Evolutionary conservation across 2,113 vertebrate species (phyloP).

Genomic region (Aegithalos caudatus): DNA sequence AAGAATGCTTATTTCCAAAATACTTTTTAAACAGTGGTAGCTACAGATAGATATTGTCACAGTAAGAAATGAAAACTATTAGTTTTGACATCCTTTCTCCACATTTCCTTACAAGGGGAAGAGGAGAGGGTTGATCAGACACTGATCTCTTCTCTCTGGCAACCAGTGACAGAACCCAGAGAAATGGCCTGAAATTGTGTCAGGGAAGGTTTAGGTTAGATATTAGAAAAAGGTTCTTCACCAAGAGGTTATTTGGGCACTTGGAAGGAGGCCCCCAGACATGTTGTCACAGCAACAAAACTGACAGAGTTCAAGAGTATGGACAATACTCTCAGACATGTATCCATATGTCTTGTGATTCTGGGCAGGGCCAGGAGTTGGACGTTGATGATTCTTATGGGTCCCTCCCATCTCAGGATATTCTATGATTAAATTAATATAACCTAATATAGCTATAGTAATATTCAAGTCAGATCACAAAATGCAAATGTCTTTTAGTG

Average conservation of each 20-base stretch:
- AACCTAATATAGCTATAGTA: background rate
- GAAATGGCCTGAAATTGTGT: background rate
- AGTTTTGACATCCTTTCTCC: background rate
- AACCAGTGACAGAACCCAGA: background rate
- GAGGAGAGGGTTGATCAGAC: background rate
- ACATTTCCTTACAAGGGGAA: background rate
- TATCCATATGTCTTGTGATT: background rate
- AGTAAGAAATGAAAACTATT: background rate
- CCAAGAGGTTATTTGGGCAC: background rate
- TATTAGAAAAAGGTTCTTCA: background rate
- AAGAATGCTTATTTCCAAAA: background rate
- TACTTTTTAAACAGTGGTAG: background rate
- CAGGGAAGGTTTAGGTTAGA: background rate
- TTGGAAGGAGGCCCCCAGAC: background rate
- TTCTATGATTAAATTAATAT: background rate
- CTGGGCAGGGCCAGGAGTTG: background rate
- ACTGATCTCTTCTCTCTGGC: background rate
- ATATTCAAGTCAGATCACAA: background rate
- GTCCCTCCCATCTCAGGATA: background rate
- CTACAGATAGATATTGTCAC: background rate
- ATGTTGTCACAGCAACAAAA: background rate
- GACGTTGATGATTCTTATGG: background rate
- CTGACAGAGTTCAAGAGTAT: background rate
- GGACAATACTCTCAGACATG: background rate
- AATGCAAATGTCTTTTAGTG: background rate